Evolutionary conservation across 2,888 invertebrate species (phyloP), one percentile per base, ranked within the genome.

Genomic region (Baronia brevicornis): DNA sequence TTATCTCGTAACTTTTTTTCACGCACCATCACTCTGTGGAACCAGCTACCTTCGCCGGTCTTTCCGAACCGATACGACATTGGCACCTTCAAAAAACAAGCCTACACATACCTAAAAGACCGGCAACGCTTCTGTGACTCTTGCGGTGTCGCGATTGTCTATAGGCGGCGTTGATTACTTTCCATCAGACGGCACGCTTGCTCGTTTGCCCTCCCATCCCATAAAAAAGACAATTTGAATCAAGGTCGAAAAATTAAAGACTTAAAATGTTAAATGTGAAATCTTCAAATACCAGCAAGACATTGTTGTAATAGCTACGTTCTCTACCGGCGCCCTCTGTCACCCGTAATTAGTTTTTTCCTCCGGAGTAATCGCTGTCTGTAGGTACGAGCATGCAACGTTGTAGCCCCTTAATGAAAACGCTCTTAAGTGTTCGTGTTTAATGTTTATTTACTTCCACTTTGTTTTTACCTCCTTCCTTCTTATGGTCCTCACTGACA

Each of bases 341-440:
- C 67, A 65, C 51, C 64, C 60, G 58, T 73, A 74, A 78, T 79
- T 79, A 77, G 77, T 71, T 74, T 72, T 48, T 73, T 71, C 67
- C 60, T 63, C 53, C 50, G 60, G 55, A 71, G 73, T 68, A 75
- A 78, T 70, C 65, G 70, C 54, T 56, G 62, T 62, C 60, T 58
- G 61, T 65, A 51, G 53, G 51, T 56, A 68, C 60, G 60, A 72
- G 68, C 73, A 77, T 78, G 73, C 75, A 78, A 75, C 73, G 67
- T 73, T 73, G 69, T 70, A 60, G 55, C 60, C 58, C 58, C 63
- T 63, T 77, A 79, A 80, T 79, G 75, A 80, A 78, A 78, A 75
- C 62, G 65, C 69, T 72, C 64, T 66, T 66, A 72, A 79, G 74
- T 71, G 66, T 66, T 66, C 42, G 64, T 67, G 68, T 70, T 79